Base-by-base conservation (phyloP, 2,888 invertebrate genomes). In the Creontiades dilutus region DNA sequence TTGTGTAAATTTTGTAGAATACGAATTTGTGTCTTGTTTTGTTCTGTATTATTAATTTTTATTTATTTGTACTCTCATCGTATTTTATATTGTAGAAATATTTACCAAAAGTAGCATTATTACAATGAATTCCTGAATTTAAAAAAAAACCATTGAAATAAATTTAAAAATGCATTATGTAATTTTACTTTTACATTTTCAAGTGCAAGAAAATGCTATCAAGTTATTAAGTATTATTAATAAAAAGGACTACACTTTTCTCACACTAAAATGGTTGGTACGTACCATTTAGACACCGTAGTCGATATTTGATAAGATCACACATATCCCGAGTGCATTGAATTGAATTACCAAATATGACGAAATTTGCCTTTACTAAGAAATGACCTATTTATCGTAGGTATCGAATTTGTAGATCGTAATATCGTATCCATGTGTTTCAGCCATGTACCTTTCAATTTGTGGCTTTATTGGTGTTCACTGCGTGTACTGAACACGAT, bases 11-110 rank as follows among this genome's bases (percentile, higher is more conserved):
- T 82, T n/a, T 48, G 82, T 82, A 82, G 82, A 82, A n/a, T 82
- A 81, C 81, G 47, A 81, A 16, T 48, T 82, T 28, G 48, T 48
- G 27, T 52, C 80, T 23, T 2, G 68, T 68, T 68, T 68, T 23
- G 57, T 68, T 68, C 23, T 48, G 82, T 82, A 52, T 82, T 52
- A 52, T 52, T 52, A 82, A 82, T n/a, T 82, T 82, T 82, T 27
- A 85, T 85, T 85, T 61, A 85, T 85, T 85, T 85, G 48, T 82
- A 85, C 61, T n/a, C 85, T 85, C 57, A 85, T 37, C 85, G 85
- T 85, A 61, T 19, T 37, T 85, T 57, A 37, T 82, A 55, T 28
- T 61, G 82, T 82, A 82, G 48, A 16, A 19, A 82, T 82, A 52
- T 82, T 27, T 52, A 52, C 52, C 47, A 48, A 82, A 82, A 82